Percentiles rank a stretch among this genome's conserved stretches.
Evolutionary conservation across 92 coral and sea anemone genomes (phyloP).

Genomic region (Galaxea fascicularis): DNA sequence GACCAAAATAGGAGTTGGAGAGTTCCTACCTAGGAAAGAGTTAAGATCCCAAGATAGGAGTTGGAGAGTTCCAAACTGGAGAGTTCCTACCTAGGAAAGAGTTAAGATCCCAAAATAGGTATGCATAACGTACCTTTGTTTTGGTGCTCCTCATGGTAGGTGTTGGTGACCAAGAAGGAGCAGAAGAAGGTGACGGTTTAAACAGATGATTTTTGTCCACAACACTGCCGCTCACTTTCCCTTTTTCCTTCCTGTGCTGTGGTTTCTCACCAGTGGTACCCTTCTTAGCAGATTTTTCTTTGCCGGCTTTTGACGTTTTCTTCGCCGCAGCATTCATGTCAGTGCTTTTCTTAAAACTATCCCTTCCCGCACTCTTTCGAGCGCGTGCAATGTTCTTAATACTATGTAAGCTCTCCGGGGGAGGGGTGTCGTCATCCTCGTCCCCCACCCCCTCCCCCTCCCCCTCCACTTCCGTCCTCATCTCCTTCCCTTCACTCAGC

Average conservation of each 20-base stretch:
- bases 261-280: constrained; percentile 11
- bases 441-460: constrained; percentile 50
- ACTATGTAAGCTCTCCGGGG: constrained; percentile 91
- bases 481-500: constrained; percentile 56
- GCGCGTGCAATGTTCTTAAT: constrained; percentile 88
- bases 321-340: constrained; percentile 45
- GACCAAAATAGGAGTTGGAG: too few relatives aligned
- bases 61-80: too few relatives aligned
- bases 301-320: constrained; percentile 34
- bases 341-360: constrained; percentile 39
- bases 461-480: constrained; percentile 63
- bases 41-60: too few relatives aligned
- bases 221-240: constrained; percentile 37
- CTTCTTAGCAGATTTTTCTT: constrained; percentile 20
- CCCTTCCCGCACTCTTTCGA: constrained; percentile 71
- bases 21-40: too few relatives aligned
- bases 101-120: too few relatives aligned
- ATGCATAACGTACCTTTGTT: constrained; percentile 62
- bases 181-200: constrained; percentile 83
- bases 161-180: constrained; percentile 92
- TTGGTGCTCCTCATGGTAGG: constrained; percentile 77
- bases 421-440: constrained; percentile 93
- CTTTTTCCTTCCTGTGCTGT: constrained; percentile 51
- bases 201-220: constrained; percentile 37
- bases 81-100: too few relatives aligned